Percentiles rank a stretch among this genome's conserved stretches.
Evolutionary conservation across 1,140 invertebrate species (phyloP).

Genomic region (Drosophila azteca): DNA sequence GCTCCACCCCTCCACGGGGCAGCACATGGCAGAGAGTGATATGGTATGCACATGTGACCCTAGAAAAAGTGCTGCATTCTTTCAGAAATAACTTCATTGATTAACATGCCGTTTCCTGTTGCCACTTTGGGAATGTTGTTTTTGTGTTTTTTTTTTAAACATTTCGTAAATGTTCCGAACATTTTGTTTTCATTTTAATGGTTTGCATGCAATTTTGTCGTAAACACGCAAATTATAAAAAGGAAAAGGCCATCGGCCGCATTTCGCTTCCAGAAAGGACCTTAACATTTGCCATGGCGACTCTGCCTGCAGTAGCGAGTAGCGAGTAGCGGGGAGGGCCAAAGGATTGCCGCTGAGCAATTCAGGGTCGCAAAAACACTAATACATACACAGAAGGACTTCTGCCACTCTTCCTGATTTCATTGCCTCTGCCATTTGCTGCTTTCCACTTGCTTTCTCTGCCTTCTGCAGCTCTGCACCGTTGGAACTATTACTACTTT

Average conservation of each 20-base stretch:
- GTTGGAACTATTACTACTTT: constrained; percentile 41
- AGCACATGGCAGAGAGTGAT: background rate
- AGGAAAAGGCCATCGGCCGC: constrained; percentile 18
- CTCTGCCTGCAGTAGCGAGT: constrained; percentile 16
- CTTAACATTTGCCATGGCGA: constrained; percentile 65
- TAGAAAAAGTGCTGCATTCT: too few relatives aligned
- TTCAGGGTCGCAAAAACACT: constrained; percentile 46
- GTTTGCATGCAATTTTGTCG: constrained; percentile 60
- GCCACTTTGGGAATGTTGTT: constrained; percentile 12
- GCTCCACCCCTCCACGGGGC: constrained; percentile 4
- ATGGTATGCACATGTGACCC: background rate
- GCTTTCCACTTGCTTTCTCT: constrained; percentile 32
- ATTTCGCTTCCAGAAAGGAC: constrained; percentile 14
- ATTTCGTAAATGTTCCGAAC: constrained; percentile 26
- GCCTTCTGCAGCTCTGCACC: constrained; percentile 23
- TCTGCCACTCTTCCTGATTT: constrained; percentile 50
- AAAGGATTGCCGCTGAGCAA: constrained; percentile 10
- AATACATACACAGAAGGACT: constrained; percentile 18
- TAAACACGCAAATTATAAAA: constrained; percentile 74
- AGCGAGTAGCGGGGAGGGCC: too few relatives aligned
- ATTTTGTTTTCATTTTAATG: constrained; percentile 24
- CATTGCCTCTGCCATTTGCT: constrained; percentile 56
- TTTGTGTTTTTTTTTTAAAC: constrained; percentile 12
- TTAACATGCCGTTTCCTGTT: constrained; percentile 12
- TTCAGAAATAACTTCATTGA: constrained; percentile 11